A percentile compares a stretch with the other conserved stretches of the same genome.
These are phyloP conservation scores for Gymnosoma rotundatum DNA, from an alignment of 2,888 invertebrate genomes.

Conservation along the genomic window DNA sequence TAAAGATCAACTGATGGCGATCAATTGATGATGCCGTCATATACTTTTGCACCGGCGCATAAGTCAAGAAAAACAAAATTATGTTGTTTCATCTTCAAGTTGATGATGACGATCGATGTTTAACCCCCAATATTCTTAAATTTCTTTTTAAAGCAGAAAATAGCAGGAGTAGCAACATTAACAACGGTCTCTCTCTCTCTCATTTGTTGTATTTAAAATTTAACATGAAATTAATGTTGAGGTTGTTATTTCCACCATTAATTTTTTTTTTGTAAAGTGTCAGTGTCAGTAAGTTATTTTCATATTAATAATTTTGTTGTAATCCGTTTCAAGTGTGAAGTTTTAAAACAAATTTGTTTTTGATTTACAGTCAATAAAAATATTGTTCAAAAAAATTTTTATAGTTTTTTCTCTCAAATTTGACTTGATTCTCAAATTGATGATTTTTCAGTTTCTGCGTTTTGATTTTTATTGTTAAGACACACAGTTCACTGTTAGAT, in stretches of 20 bases:
- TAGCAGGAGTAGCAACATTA: constrained; percentile 16
- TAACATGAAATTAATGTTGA: constrained; percentile 10
- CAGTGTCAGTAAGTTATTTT: constrained; percentile 47
- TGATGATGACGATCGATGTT: constrained; percentile 13
- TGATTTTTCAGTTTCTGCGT: too few species aligned
- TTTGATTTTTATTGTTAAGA: too few species aligned
- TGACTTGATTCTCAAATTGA: too few species aligned
- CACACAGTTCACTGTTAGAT: too few species aligned
- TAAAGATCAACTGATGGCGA: constrained; percentile 14
- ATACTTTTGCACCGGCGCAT: constrained; percentile 60
- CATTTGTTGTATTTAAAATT: constrained; percentile 26
- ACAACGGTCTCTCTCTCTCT: constrained; percentile 25
- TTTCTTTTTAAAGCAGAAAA: background rate
- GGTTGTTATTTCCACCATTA: constrained; percentile 34
- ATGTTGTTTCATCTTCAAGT: constrained; percentile 47
- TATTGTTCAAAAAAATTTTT: too few species aligned
- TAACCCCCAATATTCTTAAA: background rate
- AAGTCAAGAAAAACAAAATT: constrained; percentile 25
- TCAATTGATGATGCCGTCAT: constrained; percentile 31
- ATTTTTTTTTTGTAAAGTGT: constrained; percentile 41
- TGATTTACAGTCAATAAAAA: background rate
- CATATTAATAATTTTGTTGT: constrained; percentile 3
- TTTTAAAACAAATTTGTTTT: constrained; percentile 21
- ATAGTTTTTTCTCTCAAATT: too few species aligned
- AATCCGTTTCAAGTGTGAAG: constrained; percentile 49